A percentile compares a stretch with the other conserved stretches of the same genome.
These are phyloP conservation scores for Clarias fuscus DNA, from an alignment of 2,797 vertebrate species.

Conservation along the genomic window DNA sequence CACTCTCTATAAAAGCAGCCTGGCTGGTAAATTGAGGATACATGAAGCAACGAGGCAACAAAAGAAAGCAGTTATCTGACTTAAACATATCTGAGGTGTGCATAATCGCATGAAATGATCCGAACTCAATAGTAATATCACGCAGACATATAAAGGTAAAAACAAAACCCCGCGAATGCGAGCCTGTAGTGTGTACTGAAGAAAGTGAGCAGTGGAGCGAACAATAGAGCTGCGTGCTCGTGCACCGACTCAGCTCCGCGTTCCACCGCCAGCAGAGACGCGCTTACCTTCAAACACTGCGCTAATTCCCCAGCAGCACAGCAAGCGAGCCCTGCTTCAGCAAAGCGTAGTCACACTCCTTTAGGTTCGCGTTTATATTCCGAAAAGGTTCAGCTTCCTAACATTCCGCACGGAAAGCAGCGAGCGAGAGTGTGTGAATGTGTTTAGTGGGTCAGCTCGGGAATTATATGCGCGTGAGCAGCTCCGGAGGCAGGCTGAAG, in stretches of 20 bases:
- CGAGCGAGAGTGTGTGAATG: constrained; percentile 62
- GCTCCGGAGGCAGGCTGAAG: constrained; percentile 71
- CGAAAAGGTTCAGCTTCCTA: constrained; percentile 74
- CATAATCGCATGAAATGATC: neutral
- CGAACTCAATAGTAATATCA: neutral
- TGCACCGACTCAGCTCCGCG: constrained; percentile 53
- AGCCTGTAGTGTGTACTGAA: constrained; percentile 3
- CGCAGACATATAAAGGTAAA: neutral
- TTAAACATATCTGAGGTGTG: neutral
- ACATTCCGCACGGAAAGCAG: constrained; percentile 34
- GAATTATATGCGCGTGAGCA: constrained; percentile 80
- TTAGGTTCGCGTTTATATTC: constrained; percentile 68
- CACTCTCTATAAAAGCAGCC: neutral
- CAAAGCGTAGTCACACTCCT: constrained; percentile 40
- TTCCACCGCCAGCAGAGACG: neutral
- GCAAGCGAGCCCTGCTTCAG: constrained; percentile 34
- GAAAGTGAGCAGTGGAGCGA: constrained; percentile 63
- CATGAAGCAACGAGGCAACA: constrained; percentile 3
- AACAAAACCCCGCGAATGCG: neutral
- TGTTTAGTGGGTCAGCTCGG: constrained; percentile 82
- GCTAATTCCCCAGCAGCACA: constrained; percentile 47
- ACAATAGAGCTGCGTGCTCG: constrained; percentile 72
- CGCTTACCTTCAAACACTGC: constrained; percentile 61
- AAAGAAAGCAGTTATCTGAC: constrained; percentile 21
- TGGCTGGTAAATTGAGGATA: neutral